These are phyloP conservation scores for Hapalemur alaotrensis DNA, from an alignment of 2,797 vertebrate genomes.

Conservation along the genomic window DNA sequence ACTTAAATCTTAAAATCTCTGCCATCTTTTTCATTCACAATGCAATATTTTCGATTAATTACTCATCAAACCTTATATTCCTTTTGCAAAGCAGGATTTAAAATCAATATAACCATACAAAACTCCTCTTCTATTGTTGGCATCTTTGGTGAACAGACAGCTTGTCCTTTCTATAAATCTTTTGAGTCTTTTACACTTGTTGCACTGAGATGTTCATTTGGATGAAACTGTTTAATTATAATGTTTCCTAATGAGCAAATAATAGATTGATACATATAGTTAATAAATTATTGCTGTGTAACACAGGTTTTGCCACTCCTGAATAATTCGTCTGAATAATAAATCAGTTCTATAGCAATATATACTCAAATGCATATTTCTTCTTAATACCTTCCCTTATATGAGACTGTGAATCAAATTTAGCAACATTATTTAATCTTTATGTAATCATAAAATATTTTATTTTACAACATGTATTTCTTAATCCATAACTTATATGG, in stretches of 20 bases:
- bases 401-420: background rate
- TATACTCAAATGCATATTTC: background rate
- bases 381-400: background rate
- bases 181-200: background rate
- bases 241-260: background rate
- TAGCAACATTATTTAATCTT: conserved; percentile 15
- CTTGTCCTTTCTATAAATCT: background rate
- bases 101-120: background rate
- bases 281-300: background rate
- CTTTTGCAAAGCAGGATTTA: conserved; percentile 9
- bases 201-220: background rate
- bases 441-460: conserved; percentile 20
- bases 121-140: background rate
- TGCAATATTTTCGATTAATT: background rate
- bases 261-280: background rate
- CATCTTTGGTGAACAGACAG: background rate
- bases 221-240: background rate
- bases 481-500: conserved; percentile 26
- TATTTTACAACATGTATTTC: conserved; percentile 8
- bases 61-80: background rate
- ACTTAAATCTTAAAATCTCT: background rate
- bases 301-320: background rate
- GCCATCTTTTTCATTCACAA: background rate
- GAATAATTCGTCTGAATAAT: background rate
- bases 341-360: background rate